phyloP scores from a whole-genome alignment of 1,140 invertebrate species.

The Drosophila pachea region DNA sequence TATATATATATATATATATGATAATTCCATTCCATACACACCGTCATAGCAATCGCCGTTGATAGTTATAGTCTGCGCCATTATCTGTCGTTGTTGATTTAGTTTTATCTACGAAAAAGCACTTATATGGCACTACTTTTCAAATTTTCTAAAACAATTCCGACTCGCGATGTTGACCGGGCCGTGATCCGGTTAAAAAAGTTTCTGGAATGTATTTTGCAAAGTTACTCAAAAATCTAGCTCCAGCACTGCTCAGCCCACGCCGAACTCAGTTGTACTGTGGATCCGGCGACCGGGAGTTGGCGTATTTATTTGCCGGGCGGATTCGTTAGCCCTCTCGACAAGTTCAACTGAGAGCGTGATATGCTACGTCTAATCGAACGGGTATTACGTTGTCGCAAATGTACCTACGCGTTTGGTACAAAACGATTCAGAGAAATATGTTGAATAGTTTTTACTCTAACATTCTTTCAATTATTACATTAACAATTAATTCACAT shows the following conservation, averaged over 20 bases:
- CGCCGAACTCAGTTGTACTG: conserved; percentile 35
- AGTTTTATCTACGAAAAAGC: conserved; percentile 37
- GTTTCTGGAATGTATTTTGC: conserved; percentile 40
- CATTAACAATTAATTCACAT: too few relatives aligned
- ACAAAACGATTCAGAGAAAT: background rate
- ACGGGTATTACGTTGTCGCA: background rate
- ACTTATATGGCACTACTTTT: conserved; percentile 25
- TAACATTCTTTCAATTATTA: background rate
- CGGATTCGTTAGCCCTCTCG: conserved; percentile 26
- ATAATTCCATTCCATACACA: conserved; percentile 21
- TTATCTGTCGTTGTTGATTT: conserved; percentile 36
- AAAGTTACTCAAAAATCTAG: conserved; percentile 10
- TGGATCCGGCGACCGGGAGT: background rate
- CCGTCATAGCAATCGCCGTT: conserved; percentile 60
- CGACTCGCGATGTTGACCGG: too few relatives aligned
- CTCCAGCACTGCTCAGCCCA: conserved; percentile 4
- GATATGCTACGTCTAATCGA: conserved; percentile 1
- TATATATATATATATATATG: background rate
- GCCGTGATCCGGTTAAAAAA: too few relatives aligned
- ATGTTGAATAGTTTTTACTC: background rate
- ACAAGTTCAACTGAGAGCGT: conserved; percentile 28
- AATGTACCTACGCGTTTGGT: background rate
- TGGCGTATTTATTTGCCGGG: conserved; percentile 34
- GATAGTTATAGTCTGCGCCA: conserved; percentile 56
- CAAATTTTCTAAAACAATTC: background rate